A percentile compares a stretch with the other conserved stretches of the same genome.
Conservation (phyloP, 1,140 invertebrate species). For the Drosophila teissieri region DNA sequence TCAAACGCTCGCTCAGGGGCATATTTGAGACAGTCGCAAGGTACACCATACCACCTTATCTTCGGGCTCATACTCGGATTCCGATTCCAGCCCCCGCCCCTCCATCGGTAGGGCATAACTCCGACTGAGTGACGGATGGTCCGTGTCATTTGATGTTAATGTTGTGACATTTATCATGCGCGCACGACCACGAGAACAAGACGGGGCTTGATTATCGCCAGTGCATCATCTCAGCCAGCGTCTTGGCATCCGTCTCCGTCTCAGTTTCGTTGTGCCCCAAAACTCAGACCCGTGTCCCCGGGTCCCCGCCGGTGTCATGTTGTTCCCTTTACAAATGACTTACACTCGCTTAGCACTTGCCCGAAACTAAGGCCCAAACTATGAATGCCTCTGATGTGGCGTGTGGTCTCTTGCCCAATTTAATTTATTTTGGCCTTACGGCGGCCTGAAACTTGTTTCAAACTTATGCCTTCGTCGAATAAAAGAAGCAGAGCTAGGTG, state of each 20-base stretch:
- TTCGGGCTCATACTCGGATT: slow-evolving; percentile 13
- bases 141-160: slow-evolving; percentile 85
- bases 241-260: slow-evolving; percentile 57
- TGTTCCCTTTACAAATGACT: slow-evolving; percentile 75
- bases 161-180: slow-evolving; percentile 85
- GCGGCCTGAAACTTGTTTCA: slow-evolving; percentile 45
- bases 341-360: slow-evolving; percentile 62
- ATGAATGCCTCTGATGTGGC: slow-evolving; percentile 51
- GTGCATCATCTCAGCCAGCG: slow-evolving; percentile 73
- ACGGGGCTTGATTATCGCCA: slow-evolving; percentile 81
- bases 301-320: slow-evolving; percentile 43
- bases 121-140: slow-evolving; percentile 84
- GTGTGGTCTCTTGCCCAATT: slow-evolving; percentile 59
- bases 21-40: slow-evolving; percentile 51
- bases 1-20: slow-evolving; percentile 74
- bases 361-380: slow-evolving; percentile 38
- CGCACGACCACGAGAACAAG: slow-evolving; percentile 79
- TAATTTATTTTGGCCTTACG: slow-evolving; percentile 38
- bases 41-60: slow-evolving; percentile 20
- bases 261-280: no score
- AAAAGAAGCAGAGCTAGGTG: slow-evolving; percentile 17
- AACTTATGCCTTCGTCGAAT: slow-evolving; percentile 15
- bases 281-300: slow-evolving; percentile 13
- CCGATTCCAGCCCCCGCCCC: slow-evolving; percentile 10
- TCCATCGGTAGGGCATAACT: slow-evolving; percentile 26